phyloP scores from a whole-genome alignment of 2,797 vertebrate species.

The Lutjanus campechanus region DNA sequence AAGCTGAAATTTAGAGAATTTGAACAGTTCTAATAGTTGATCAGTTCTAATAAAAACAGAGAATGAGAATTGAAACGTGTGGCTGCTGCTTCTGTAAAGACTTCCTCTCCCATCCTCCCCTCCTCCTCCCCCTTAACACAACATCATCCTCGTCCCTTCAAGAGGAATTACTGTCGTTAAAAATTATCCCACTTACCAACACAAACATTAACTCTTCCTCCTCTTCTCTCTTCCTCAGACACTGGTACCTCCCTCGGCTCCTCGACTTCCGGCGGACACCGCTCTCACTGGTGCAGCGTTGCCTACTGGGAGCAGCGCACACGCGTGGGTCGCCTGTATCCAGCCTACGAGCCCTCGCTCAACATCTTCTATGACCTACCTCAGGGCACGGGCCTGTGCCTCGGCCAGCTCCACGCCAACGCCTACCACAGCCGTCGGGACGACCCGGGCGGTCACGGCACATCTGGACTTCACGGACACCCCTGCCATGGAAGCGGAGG shows the following conservation, averaged over 20 bases:
- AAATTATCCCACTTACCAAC: constrained; percentile 8
- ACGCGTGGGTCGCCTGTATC: constrained; percentile 95
- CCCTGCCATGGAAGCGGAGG: constrained; percentile 46
- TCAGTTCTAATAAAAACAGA: constrained; percentile 2
- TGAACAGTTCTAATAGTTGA: too few relatives aligned
- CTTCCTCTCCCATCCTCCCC: constrained; percentile 21
- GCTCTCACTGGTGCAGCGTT: constrained; percentile 97
- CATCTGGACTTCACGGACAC: constrained; percentile 36
- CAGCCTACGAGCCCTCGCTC: constrained; percentile 95
- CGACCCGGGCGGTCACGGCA: constrained; percentile 63
- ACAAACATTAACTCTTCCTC: constrained; percentile 27
- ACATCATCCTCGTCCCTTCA: constrained; percentile 18
- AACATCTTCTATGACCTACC: constrained; percentile 99
- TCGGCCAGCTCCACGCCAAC: constrained; percentile 92
- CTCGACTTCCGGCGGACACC: constrained; percentile 80
- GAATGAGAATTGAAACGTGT: constrained; percentile 2
- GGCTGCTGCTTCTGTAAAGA: constrained; percentile 2
- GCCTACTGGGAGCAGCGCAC: constrained; percentile 99
- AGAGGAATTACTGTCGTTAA: constrained; percentile 15
- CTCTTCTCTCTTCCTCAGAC: constrained; percentile 81
- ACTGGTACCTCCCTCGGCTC: constrained; percentile 93
- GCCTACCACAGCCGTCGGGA: constrained; percentile 74
- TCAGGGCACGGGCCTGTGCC: constrained; percentile 99
- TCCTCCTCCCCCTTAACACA: constrained; percentile 16
- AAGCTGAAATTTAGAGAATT: too few relatives aligned